Evolutionary conservation across 2,797 vertebrate genomes (phyloP).

Genomic region (Muraenolepis orangiensis): DNA sequence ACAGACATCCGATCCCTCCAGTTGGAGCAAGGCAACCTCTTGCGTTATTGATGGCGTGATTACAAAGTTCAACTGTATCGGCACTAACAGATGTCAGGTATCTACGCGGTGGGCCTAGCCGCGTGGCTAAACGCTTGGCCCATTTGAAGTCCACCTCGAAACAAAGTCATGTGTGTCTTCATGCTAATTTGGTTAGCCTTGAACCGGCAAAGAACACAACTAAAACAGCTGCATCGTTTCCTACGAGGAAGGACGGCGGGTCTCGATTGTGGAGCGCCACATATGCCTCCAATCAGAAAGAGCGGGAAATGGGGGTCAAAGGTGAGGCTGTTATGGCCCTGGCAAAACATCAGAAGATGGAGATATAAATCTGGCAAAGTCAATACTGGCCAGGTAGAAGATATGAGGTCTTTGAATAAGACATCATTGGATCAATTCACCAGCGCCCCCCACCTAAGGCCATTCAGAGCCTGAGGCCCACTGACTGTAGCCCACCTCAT

Average conservation of each 20-base stretch:
- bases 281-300: constrained; percentile 66
- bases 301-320: constrained; percentile 58
- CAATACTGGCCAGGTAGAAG: constrained; percentile 66
- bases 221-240: constrained; percentile 47
- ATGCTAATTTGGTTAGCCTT: constrained; percentile 43
- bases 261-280: constrained; percentile 47
- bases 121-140: constrained; percentile 40
- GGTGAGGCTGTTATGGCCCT: constrained; percentile 56
- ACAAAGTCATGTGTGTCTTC: constrained; percentile 36
- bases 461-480: constrained; percentile 30
- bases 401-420: constrained; percentile 60
- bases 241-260: constrained; percentile 39
- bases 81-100: constrained; percentile 16
- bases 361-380: constrained; percentile 67
- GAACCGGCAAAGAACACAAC: constrained; percentile 33
- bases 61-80: constrained; percentile 21
- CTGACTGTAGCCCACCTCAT: background rate
- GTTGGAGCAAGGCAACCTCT: background rate
- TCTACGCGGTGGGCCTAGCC: constrained; percentile 35
- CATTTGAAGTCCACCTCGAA: constrained; percentile 35
- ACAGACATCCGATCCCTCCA: background rate
- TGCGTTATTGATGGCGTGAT: constrained; percentile 25
- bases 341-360: constrained; percentile 59
- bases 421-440: constrained; percentile 58
- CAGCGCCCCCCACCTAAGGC: constrained; percentile 9